These are phyloP conservation scores for Protaetia brevitarsis DNA, from an alignment of 1,140 invertebrate species.

Conservation along the genomic window DNA sequence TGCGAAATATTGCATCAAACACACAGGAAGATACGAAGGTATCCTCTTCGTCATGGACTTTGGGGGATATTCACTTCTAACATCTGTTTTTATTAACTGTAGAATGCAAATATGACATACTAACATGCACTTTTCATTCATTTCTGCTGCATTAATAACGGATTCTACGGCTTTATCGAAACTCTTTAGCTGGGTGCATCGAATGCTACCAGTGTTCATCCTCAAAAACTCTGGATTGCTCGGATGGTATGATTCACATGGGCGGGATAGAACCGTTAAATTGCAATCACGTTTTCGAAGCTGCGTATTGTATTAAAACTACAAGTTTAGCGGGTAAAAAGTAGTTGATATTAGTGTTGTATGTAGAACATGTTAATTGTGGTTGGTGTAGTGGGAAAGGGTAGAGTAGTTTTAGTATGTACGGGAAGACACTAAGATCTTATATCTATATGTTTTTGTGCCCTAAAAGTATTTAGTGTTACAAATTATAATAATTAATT, in stretches of 20 bases:
- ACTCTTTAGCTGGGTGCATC: slow-evolving; percentile 54
- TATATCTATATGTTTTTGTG: too few relatives aligned
- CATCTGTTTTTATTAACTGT: slow-evolving; percentile 4
- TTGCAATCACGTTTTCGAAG: slow-evolving; percentile 75
- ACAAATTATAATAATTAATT: too few relatives aligned
- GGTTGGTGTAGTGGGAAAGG: too few relatives aligned
- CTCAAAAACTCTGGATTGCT: slow-evolving; percentile 68
- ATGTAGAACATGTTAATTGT: too few relatives aligned
- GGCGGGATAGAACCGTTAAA: slow-evolving; percentile 54
- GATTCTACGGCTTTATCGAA: background rate
- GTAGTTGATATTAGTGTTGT: background rate
- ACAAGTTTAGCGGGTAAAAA: slow-evolving; percentile 55
- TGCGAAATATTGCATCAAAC: slow-evolving; percentile 90
- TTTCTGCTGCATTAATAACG: slow-evolving; percentile 24
- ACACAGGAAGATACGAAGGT: slow-evolving; percentile 92
- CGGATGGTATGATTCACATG: slow-evolving; percentile 66
- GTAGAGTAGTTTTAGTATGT: too few relatives aligned
- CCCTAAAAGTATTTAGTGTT: too few relatives aligned
- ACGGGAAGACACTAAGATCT: too few relatives aligned
- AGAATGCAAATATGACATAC: background rate
- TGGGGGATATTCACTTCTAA: background rate
- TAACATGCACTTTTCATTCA: background rate
- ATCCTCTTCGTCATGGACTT: slow-evolving; percentile 38
- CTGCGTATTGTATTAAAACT: slow-evolving; percentile 83
- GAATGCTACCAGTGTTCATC: slow-evolving; percentile 83